Evolutionary conservation across 2,797 vertebrate species (phyloP).

Genomic region (Hirundo rustica): DNA sequence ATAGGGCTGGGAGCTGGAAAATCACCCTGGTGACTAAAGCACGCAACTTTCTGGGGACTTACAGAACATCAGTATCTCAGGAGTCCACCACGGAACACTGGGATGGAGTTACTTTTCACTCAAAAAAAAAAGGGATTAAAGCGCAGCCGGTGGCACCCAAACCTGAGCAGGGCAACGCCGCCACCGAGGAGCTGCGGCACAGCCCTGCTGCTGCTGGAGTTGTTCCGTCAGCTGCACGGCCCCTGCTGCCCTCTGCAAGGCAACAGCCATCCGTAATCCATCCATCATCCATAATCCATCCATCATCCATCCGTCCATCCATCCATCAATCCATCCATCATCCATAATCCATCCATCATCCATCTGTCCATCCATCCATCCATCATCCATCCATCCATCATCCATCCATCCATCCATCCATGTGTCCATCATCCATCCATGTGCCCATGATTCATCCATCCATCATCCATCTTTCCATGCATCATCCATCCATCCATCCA

Average conservation of each 20-base stretch:
- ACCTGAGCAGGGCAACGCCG: neutral
- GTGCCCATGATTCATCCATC: no score
- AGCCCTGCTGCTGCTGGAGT: neutral
- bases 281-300: neutral
- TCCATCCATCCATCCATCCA: neutral
- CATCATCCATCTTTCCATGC: neutral
- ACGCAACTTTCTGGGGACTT: neutral
- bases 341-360: neutral
- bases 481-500: neutral
- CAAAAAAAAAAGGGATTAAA: neutral
- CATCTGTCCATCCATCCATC: neutral
- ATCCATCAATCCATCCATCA: neutral
- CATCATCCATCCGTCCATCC: neutral
- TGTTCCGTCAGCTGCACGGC: neutral
- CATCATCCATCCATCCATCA: neutral
- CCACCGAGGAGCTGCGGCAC: neutral
- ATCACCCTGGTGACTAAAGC: neutral
- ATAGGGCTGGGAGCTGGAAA: neutral
- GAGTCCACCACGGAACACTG: neutral
- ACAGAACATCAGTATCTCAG: neutral
- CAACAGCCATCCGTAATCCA: neutral
- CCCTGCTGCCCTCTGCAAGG: neutral
- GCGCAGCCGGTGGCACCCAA: neutral
- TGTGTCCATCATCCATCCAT: no score
- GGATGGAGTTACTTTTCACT: neutral